Evolutionary conservation across 64 coral and sea anemone species (phyloP), one percentile per base, ranked within the genome.

Genomic region (Dendronephthya gigantea): DNA sequence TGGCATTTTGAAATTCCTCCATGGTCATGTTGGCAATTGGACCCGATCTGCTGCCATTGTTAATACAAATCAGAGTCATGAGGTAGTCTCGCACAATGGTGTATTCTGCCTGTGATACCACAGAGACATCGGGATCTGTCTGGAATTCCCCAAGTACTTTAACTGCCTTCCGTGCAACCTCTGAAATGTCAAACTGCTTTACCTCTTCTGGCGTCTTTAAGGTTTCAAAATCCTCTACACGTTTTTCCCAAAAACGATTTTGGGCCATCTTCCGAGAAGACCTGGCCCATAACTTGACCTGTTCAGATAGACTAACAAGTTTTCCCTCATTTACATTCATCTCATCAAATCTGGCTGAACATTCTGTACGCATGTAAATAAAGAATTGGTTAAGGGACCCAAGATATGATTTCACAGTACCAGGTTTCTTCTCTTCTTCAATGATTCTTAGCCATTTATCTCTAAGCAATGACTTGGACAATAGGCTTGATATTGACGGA

Each of bases 11-110:
- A 25, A 89, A 83, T 65, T 92, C 91, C 55, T 55, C 43, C 11
- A 89, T 17, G 1, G 56, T 89, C 91, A 92, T 92, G 34, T 92
- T 89, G 13, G 88, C 48, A 65, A 92, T 19, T 0, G 82, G 82
- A 48, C 91, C 91, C 17, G 90, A 82, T 23, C 86, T 40, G 40
- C 84, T 85, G 16, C 82, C 90, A 70, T 92, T 92, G 48, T 88
- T 83, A 22, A 92, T 83, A 25, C 23, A 39, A 50, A 90, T 84
- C 8, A 84, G 38, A 17, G 83, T 86, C 0, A 92, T 40, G 9
- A 92, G 68, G 68, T 84, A 92, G 33, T 92, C 86, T 31, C 90
- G 47, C 17, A 92, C 62, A 17, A 83, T 51, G 25, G 90, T 92
- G 35, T 84, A 88, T 22, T 84, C 62, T 19, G 15, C 34, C 40